These are phyloP conservation scores for Esox masquinongy DNA, from an alignment of 2,797 vertebrate genomes.

Conservation along the genomic window DNA sequence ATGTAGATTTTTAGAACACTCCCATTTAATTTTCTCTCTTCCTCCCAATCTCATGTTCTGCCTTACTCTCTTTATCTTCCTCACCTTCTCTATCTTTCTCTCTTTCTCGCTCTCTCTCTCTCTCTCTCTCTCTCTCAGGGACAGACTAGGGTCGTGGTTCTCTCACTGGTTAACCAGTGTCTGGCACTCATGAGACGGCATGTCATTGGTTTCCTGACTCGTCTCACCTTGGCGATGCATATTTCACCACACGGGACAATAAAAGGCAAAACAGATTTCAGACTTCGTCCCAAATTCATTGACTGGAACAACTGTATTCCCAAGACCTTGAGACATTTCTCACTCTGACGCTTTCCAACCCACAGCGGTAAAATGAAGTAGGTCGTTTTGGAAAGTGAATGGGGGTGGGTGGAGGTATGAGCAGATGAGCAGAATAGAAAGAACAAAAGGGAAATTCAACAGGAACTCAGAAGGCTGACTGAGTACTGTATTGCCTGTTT, in stretches of 20 bases:
- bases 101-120: slow-evolving; percentile 27
- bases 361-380: slow-evolving; percentile 74
- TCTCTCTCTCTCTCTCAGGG: slow-evolving; percentile 43
- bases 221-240: slow-evolving; percentile 74
- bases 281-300: slow-evolving; percentile 77
- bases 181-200: slow-evolving; percentile 61
- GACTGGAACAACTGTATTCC: slow-evolving; percentile 80
- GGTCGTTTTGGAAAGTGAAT: slow-evolving; percentile 73
- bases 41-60: neutral
- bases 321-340: slow-evolving; percentile 80
- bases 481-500: slow-evolving; percentile 57
- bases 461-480: slow-evolving; percentile 17
- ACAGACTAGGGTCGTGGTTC: slow-evolving; percentile 47
- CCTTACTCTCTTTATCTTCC: neutral
- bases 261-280: slow-evolving; percentile 80
- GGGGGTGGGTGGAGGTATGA: slow-evolving; percentile 18
- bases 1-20: neutral
- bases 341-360: slow-evolving; percentile 73
- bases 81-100: slow-evolving; percentile 18
- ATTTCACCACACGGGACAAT: slow-evolving; percentile 75
- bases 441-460: slow-evolving; percentile 19
- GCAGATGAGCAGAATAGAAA: slow-evolving; percentile 39
- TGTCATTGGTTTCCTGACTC: slow-evolving; percentile 73
- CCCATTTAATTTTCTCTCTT: neutral
- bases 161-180: slow-evolving; percentile 68